Base-by-base conservation (phyloP, 1,140 invertebrate species). In the Trichoplusia ni region DNA sequence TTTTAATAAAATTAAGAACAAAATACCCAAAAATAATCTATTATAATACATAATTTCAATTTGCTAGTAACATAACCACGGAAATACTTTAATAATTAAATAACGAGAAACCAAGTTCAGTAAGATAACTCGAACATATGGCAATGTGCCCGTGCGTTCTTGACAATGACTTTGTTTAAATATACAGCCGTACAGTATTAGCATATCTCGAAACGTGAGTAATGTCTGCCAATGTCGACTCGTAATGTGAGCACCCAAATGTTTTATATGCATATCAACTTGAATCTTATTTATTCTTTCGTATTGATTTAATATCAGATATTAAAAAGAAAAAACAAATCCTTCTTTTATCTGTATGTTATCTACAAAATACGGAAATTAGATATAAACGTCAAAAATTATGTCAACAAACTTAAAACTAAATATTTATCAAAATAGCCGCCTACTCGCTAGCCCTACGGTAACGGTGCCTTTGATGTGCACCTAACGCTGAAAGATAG, bases 401-500 rank as follows among this genome's bases (percentile, higher is more conserved):
- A n/a, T n/a, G n/a, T n/a, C n/a, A n/a, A n/a, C n/a, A 29, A 8
- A 29, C 4, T 29, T 29, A 5, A 14, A 27, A 47, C 7, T 25
- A 47, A 21, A 13, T 13, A 27, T 29, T 13, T 19, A 16, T 21
- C 25, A 29, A 9, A 4, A 53, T 53, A n/a, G n/a, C 21, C 29
- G 56, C 42, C 11, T n/a, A 14, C 40, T 33, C 27, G 25, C 46
- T 64, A 61, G 71, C 67, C 64, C 60, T 5, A 54, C 25, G n/a
- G 4, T 72, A 75, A 72, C 69, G 64, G 69, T 63, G 61, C 67
- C 66, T 75, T 75, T 75, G 69, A 75, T 72, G 73, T 67, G 46
- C 68, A 65, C 68, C 68, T 69, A 72, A 63, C 31, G 64, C 58
- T 60, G 69, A 67, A 58, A 66, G 73, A 73, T 69, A 75, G 60